Conservation (phyloP, 1,140 invertebrate species). For the Rhopalosiphum maidis region DNA sequence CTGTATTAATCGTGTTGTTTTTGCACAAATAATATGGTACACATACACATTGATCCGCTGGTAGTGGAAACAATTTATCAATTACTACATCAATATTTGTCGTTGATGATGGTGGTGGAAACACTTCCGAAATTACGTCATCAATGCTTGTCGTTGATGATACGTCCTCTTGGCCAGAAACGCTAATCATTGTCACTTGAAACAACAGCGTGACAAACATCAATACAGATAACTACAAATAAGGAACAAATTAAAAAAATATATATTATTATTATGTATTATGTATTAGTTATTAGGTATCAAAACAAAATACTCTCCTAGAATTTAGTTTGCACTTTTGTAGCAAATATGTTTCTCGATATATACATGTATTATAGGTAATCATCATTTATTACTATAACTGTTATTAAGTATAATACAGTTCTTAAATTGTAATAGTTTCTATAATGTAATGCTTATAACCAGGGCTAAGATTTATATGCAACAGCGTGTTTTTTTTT, state of each 20-base stretch:
- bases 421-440: neutral
- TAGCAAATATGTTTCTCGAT: neutral
- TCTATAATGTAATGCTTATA: too few relatives aligned
- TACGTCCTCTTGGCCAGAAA: neutral
- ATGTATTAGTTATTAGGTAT: neutral
- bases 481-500: too few relatives aligned
- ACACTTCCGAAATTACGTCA: neutral
- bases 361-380: neutral
- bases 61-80: too few relatives aligned
- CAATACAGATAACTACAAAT: neutral
- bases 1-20: neutral
- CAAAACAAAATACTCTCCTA: neutral
- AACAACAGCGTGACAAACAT: neutral
- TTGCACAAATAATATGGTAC: constrained; percentile 25
- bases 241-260: neutral
- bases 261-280: neutral
- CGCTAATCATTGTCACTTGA: neutral
- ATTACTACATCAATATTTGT: neutral
- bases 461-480: too few relatives aligned
- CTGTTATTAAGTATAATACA: too few relatives aligned
- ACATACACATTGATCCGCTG: neutral
- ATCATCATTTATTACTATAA: neutral
- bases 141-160: neutral
- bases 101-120: neutral
- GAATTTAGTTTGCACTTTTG: neutral